Conservation (phyloP, 2,888 invertebrate genomes). For the Lepidocyrtoides sp. region DNA sequence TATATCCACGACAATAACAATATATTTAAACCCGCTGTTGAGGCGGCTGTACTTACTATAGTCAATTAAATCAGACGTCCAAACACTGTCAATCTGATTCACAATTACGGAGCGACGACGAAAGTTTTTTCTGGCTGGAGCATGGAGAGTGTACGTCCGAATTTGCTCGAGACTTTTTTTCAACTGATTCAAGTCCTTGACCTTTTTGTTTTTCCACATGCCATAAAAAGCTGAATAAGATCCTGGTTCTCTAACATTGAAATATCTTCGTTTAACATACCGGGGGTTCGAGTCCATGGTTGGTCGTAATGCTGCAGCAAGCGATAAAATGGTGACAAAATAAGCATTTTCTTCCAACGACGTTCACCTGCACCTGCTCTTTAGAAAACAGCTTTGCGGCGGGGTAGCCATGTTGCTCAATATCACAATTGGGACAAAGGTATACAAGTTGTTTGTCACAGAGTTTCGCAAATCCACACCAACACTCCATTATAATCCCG, state of each 20-base stretch:
- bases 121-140: not conserved
- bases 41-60: not conserved
- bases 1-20: not conserved
- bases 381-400: not conserved
- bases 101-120: not conserved
- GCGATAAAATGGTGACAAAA: not conserved
- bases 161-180: not conserved
- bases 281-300: not conserved
- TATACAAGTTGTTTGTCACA: too few species aligned
- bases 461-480: not conserved
- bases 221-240: not conserved
- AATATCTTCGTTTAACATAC: not conserved
- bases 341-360: too few species aligned
- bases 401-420: too few species aligned
- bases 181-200: not conserved
- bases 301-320: not conserved
- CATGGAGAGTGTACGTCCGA: not conserved
- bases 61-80: constrained; percentile 21
- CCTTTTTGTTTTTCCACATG: constrained; percentile 11
- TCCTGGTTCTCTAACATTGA: not conserved
- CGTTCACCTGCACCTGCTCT: not conserved
- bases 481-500: not conserved
- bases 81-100: constrained; percentile 11
- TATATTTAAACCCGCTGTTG: not conserved
- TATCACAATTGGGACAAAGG: too few species aligned